Evolutionary conservation across 1,140 invertebrate genomes (phyloP).

Genomic region (Trichonephila clavata): DNA sequence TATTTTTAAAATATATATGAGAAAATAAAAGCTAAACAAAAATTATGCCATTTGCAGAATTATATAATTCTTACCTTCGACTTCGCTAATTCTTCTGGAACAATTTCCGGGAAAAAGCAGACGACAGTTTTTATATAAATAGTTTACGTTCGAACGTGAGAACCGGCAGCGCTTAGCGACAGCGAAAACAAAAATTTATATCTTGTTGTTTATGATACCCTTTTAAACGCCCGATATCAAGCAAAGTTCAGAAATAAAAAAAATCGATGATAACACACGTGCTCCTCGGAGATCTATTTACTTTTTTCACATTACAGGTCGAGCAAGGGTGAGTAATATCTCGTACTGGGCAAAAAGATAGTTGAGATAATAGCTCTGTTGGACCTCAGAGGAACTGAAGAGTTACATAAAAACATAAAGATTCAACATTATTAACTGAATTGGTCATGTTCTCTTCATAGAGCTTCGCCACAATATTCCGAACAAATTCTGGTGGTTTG

Average conservation of each 20-base stretch:
- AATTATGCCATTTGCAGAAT: too few relatives aligned
- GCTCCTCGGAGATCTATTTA: not conserved
- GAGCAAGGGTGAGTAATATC: not conserved
- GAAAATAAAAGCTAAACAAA: too few relatives aligned
- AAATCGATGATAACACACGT: constrained; percentile 34
- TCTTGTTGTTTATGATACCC: not conserved
- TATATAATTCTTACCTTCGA: not conserved
- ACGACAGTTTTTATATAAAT: not conserved
- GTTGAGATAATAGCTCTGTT: not conserved
- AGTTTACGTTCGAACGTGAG: not conserved
- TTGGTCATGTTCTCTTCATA: too few relatives aligned
- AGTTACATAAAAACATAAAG: too few relatives aligned
- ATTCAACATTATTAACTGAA: too few relatives aligned
- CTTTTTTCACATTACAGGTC: not conserved
- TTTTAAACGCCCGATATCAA: constrained; percentile 38
- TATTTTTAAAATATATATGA: too few relatives aligned
- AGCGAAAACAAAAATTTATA: constrained; percentile 14
- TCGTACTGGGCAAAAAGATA: not conserved
- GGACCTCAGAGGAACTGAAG: not conserved
- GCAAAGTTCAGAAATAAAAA: constrained; percentile 16
- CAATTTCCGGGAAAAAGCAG: not conserved
- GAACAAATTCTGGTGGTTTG: too few relatives aligned
- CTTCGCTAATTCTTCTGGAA: not conserved
- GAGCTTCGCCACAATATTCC: too few relatives aligned
- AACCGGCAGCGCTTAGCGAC: not conserved